Conservation (phyloP, 2,888 invertebrate species). For the Dasysyrphus albostriatus region DNA sequence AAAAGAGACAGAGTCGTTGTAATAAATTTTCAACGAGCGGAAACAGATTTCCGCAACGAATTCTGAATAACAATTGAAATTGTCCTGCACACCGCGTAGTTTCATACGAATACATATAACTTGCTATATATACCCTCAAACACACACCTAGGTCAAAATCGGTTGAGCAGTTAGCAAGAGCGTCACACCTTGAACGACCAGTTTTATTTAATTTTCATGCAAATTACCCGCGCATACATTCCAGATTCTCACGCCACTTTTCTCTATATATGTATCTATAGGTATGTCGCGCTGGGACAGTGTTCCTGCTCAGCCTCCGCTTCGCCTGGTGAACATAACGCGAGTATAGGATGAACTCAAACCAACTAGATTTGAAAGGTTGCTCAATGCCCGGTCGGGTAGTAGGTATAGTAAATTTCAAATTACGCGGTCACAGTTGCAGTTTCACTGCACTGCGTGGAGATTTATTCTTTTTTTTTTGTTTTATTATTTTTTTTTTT, state of each 20-base stretch:
- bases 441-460: constrained; percentile 24
- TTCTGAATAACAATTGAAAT: constrained; percentile 75
- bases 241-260: background rate
- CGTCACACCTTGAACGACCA: constrained; percentile 67
- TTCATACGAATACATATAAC: background rate
- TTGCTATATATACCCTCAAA: background rate
- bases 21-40: constrained; percentile 75
- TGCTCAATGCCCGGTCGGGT: background rate
- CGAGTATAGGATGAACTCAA: background rate
- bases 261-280: background rate
- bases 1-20: constrained; percentile 53
- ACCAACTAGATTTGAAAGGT: constrained; percentile 24
- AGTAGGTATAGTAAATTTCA: constrained; percentile 48
- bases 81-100: constrained; percentile 54
- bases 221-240: constrained; percentile 64
- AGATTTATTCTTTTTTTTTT: constrained; percentile 24
- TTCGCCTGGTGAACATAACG: background rate
- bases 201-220: constrained; percentile 76
- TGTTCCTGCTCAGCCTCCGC: background rate
- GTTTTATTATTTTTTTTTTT: constrained; percentile 16
- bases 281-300: background rate
- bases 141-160: constrained; percentile 46
- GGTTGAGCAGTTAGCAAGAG: constrained; percentile 51
- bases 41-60: constrained; percentile 76
- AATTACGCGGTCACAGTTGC: constrained; percentile 53